Percentiles rank a stretch among this genome's conserved stretches.
Evolutionary conservation across 2,797 vertebrate species (phyloP).

Genomic region (Pelodytes ibericus): DNA sequence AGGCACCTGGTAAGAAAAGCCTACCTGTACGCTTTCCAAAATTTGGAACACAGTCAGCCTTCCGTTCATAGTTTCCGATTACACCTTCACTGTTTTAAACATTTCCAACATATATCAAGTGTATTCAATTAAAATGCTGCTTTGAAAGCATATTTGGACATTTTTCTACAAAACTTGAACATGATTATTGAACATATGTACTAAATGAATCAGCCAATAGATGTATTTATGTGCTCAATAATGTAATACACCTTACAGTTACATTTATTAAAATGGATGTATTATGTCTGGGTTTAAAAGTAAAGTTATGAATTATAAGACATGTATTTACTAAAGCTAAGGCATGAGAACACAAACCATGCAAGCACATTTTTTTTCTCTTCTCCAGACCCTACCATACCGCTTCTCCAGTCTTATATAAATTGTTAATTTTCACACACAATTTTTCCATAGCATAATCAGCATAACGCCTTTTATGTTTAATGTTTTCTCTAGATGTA

Average conservation of each 20-base stretch:
- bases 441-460: too few relatives aligned
- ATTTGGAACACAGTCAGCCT: not conserved
- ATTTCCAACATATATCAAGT: not conserved
- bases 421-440: too few relatives aligned
- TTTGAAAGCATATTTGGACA: constrained; percentile 1
- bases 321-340: too few relatives aligned
- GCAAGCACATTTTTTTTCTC: too few relatives aligned
- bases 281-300: too few relatives aligned
- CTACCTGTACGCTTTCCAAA: not conserved
- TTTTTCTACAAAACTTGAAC: not conserved
- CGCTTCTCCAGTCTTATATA: too few relatives aligned
- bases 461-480: too few relatives aligned
- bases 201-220: not conserved
- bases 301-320: too few relatives aligned
- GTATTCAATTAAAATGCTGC: not conserved
- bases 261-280: not conserved
- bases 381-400: too few relatives aligned
- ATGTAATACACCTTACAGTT: not conserved
- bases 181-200: not conserved
- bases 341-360: too few relatives aligned
- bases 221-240: not conserved
- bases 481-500: too few relatives aligned
- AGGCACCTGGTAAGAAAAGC: not conserved
- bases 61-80: not conserved
- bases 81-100: not conserved